Conservation (phyloP, 2,888 invertebrate species). For the Autographa gamma region DNA sequence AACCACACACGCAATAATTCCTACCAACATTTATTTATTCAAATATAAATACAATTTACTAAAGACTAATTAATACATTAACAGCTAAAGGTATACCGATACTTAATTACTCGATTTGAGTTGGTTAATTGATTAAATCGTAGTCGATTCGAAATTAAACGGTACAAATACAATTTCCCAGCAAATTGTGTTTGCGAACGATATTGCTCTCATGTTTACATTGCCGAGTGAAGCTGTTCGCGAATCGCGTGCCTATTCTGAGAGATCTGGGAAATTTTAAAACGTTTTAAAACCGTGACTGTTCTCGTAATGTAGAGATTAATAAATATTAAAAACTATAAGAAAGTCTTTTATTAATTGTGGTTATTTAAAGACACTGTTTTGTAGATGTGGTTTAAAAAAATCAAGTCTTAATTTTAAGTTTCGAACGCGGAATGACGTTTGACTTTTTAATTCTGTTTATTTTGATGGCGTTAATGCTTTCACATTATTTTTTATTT, state of each 20-base stretch:
- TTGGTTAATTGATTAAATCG: constrained; percentile 75
- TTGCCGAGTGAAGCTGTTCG: constrained; percentile 24
- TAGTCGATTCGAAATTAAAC: constrained; percentile 75
- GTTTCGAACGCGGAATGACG: constrained; percentile 15
- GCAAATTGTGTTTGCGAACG: constrained; percentile 76
- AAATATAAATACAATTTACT: constrained; percentile 43
- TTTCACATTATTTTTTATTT: not conserved
- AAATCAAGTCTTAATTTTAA: not conserved
- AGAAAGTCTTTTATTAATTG: too few relatives aligned
- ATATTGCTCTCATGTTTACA: constrained; percentile 60
- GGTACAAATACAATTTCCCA: constrained; percentile 77
- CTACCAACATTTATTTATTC: constrained; percentile 12
- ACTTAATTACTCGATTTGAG: constrained; percentile 73
- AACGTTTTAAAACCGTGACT: not conserved
- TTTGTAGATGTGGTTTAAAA: constrained; percentile 24
- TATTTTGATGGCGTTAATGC: not conserved
- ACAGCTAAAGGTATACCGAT: constrained; percentile 63
- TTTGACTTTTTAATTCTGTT: not conserved
- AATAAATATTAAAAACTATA: too few relatives aligned
- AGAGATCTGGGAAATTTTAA: not conserved
- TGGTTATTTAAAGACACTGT: not conserved
- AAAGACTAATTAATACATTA: constrained; percentile 56
- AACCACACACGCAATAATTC: constrained; percentile 16
- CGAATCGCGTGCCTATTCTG: constrained; percentile 2
- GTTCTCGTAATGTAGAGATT: not conserved